phyloP scores from a whole-genome alignment of 2,113 vertebrate species.

The Corydoras maculifer region DNA sequence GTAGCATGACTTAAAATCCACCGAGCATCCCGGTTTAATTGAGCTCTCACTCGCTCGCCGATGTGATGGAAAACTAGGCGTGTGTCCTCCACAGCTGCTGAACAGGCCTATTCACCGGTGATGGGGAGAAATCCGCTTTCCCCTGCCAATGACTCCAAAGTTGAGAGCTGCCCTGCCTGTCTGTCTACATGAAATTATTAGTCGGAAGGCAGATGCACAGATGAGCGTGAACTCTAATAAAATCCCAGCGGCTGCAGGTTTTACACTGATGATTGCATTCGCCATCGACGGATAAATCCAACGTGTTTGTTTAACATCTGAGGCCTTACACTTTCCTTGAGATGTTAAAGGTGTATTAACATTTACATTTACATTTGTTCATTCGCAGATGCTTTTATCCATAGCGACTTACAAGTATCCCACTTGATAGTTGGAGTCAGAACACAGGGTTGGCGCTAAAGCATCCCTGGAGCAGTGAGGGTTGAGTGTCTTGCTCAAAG shows the following conservation, averaged over 20 bases:
- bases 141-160: neutral
- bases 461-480: too few relatives aligned
- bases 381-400: too few relatives aligned
- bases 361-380: too few relatives aligned
- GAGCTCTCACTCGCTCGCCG: constrained; percentile 37
- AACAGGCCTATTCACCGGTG: constrained; percentile 22
- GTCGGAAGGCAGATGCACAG: neutral
- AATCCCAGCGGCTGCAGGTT: neutral
- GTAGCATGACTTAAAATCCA: constrained; percentile 43
- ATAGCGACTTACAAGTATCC: too few relatives aligned
- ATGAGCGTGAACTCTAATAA: neutral
- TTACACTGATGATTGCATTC: neutral
- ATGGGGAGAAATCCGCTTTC: neutral
- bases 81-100: constrained; percentile 12
- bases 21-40: constrained; percentile 40
- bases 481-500: too few relatives aligned
- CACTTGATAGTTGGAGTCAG: too few relatives aligned
- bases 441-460: too few relatives aligned
- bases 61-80: constrained; percentile 32
- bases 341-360: too few relatives aligned
- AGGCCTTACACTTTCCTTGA: too few relatives aligned
- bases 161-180: neutral
- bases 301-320: too few relatives aligned
- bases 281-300: too few relatives aligned
- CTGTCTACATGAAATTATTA: constrained; percentile 8